phyloP scores from a whole-genome alignment of 2,888 invertebrate genomes.

The Chelonus formosanus region DNA sequence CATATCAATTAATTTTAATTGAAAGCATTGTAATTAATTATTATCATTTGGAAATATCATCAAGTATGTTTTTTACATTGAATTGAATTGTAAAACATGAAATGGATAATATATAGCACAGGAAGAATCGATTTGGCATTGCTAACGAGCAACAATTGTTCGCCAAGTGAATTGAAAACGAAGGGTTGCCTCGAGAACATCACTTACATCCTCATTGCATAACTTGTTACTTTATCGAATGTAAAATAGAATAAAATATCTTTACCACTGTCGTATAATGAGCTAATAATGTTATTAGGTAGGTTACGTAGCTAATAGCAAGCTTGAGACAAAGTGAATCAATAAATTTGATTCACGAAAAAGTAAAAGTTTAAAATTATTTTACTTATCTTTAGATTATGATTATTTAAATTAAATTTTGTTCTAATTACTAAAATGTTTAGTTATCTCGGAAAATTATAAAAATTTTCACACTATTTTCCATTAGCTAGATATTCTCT shows the following conservation, averaged over 20 bases:
- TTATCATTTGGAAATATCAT: neutral
- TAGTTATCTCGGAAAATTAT: too few species aligned
- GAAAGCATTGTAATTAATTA: too few species aligned
- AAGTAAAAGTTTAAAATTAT: too few species aligned
- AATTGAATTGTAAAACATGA: neutral
- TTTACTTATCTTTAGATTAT: too few species aligned
- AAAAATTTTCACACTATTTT: too few species aligned
- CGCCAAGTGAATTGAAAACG: conserved; percentile 12
- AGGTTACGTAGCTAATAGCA: too few species aligned
- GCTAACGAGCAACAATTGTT: conserved; percentile 32
- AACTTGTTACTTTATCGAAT: neutral
- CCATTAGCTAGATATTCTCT: too few species aligned
- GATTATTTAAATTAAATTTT: too few species aligned
- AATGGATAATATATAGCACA: neutral
- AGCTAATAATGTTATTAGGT: too few species aligned
- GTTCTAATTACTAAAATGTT: too few species aligned
- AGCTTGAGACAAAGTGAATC: too few species aligned
- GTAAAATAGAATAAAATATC: neutral
- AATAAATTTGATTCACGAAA: too few species aligned
- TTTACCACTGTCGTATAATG: neutral
- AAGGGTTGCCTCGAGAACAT: conserved; percentile 15
- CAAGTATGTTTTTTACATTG: neutral
- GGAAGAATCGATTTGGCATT: conserved; percentile 28
- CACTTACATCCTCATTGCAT: conserved; percentile 12
- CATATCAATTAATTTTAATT: neutral